phyloP scores from a whole-genome alignment of 2,888 invertebrate species.

The Trisateles emortualis region DNA sequence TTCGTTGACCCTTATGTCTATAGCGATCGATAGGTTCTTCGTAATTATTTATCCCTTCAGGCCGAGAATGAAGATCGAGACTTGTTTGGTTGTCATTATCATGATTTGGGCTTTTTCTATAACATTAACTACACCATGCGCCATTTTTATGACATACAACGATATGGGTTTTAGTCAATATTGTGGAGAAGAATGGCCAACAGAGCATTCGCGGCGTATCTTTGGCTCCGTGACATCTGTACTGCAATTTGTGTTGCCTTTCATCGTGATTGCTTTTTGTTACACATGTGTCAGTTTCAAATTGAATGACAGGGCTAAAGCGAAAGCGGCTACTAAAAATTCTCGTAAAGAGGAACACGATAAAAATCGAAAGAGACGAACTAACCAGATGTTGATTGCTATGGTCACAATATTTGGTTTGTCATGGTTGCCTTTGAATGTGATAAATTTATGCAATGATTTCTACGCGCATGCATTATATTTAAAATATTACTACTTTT shows the following conservation, averaged over 20 bases:
- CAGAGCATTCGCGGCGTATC: constrained; percentile 91
- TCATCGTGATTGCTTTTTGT: constrained; percentile 97
- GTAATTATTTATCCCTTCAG: constrained; percentile 98
- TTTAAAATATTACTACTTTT: constrained; percentile 94
- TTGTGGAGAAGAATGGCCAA: constrained; percentile 97
- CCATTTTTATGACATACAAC: constrained; percentile 91
- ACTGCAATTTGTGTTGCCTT: constrained; percentile 97
- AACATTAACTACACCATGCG: constrained; percentile 96
- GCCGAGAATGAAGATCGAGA: constrained; percentile 95
- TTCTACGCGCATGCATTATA: constrained; percentile 91
- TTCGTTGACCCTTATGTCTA: constrained; percentile 97
- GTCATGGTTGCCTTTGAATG: constrained; percentile 98
- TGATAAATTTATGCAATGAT: constrained; percentile 95
- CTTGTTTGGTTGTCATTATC: constrained; percentile 94
- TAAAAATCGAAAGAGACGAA: constrained; percentile 95
- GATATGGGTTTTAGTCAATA: constrained; percentile 84
- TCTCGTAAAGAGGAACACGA: constrained; percentile 96
- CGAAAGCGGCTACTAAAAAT: constrained; percentile 94
- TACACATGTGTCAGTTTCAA: constrained; percentile 97
- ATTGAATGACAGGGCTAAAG: constrained; percentile 93
- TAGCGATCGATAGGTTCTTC: constrained; percentile 98
- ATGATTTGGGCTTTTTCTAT: constrained; percentile 97
- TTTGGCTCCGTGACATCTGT: constrained; percentile 96
- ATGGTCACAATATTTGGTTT: constrained; percentile 98
- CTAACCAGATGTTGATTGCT: constrained; percentile 98